A percentile compares a stretch with the other conserved stretches of the same genome.
These are phyloP conservation scores for Anolis sagrei DNA, from an alignment of 2,113 vertebrate species.

Conservation along the genomic window DNA sequence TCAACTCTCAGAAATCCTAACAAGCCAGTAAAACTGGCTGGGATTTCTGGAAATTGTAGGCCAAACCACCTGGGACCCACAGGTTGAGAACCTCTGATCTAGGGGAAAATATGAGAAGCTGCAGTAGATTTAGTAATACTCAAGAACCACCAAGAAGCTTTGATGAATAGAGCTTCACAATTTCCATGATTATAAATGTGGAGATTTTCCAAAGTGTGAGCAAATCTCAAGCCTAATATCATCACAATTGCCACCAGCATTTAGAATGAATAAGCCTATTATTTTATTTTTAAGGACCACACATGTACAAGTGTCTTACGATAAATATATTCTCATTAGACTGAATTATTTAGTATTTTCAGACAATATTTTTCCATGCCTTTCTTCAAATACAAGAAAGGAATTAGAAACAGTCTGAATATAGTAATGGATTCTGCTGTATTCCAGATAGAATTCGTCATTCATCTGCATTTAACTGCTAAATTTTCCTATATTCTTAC, in stretches of 20 bases:
- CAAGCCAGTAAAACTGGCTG: too few relatives aligned
- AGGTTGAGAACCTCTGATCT: too few relatives aligned
- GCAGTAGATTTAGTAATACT: neutral
- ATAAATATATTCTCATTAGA: too few relatives aligned
- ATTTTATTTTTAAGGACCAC: neutral
- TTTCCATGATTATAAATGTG: neutral
- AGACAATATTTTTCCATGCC: too few relatives aligned
- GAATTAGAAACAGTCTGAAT: too few relatives aligned
- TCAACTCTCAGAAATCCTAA: too few relatives aligned
- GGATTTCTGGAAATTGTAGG: too few relatives aligned
- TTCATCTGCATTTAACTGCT: neutral
- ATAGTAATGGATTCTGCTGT: neutral
- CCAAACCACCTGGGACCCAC: too few relatives aligned
- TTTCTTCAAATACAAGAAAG: neutral
- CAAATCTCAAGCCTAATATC: neutral
- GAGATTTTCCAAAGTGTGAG: neutral
- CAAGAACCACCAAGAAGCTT: neutral
- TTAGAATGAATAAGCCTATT: neutral
- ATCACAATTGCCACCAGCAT: neutral
- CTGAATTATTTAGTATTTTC: neutral
- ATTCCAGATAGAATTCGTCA: neutral
- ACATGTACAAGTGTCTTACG: neutral
- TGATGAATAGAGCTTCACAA: neutral
- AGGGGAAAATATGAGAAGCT: neutral
- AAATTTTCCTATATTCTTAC: neutral